phyloP scores from a whole-genome alignment of 1,140 invertebrate species.

The Macrostomum lignano region DNA sequence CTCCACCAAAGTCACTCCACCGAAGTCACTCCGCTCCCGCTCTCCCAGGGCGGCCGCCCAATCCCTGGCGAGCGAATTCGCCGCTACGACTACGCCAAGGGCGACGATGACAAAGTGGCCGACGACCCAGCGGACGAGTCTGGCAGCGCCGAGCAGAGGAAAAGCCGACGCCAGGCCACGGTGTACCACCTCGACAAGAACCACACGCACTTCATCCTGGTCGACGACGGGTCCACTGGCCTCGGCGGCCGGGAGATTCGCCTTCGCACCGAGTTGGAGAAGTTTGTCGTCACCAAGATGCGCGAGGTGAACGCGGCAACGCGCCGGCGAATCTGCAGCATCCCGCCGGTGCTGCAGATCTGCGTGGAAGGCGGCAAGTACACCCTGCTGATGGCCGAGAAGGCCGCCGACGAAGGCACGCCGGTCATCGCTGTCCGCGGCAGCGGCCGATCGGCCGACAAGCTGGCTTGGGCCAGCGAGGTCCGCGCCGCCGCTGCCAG shows the following conservation, averaged over 20 bases:
- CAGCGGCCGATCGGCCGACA: conserved; percentile 24
- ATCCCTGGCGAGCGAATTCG: no score
- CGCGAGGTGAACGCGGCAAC: conserved; percentile 15
- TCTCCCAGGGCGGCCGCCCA: no score
- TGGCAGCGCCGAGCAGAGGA: no score
- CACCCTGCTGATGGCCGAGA: conserved; percentile 18
- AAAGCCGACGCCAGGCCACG: no score
- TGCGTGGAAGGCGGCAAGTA: conserved; percentile 26
- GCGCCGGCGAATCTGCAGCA: not conserved
- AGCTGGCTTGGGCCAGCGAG: conserved; percentile 20
- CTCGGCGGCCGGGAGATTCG: conserved; percentile 20
- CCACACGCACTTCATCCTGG: conserved; percentile 28
- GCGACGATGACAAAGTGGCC: no score
- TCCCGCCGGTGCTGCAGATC: conserved; percentile 22
- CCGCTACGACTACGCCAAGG: no score
- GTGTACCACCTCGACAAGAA: conserved; percentile 23
- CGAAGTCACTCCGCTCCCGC: no score
- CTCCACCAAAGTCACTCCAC: no score
- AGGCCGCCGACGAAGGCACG: conserved; percentile 16
- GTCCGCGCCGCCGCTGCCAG: no score
- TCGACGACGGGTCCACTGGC: conserved; percentile 25
- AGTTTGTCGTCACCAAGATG: conserved; percentile 13
- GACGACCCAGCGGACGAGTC: no score
- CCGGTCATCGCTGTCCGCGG: conserved; percentile 24
- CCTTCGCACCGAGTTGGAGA: conserved; percentile 16